phyloP scores from a whole-genome alignment of 2,113 vertebrate species.

The Rutilus rutilus region DNA sequence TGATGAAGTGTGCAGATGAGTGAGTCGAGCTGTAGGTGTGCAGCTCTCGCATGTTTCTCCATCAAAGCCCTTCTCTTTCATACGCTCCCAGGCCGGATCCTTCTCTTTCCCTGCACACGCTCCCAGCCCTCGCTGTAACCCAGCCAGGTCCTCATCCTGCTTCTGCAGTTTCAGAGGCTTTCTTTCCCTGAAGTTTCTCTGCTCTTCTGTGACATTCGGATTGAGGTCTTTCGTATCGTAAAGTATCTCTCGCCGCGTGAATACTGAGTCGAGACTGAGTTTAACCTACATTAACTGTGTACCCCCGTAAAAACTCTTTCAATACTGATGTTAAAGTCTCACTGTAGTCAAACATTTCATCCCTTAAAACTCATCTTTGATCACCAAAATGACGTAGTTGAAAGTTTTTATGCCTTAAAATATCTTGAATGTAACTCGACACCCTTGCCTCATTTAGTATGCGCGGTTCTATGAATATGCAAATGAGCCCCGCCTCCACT shows the following conservation, averaged over 20 bases:
- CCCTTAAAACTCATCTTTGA: too few relatives aligned
- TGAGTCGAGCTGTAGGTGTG: too few relatives aligned
- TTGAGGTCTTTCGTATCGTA: not conserved
- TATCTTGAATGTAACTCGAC: too few relatives aligned
- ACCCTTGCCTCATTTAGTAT: too few relatives aligned
- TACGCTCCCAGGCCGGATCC: conserved; percentile 51
- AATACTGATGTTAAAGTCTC: too few relatives aligned
- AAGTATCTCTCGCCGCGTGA: too few relatives aligned
- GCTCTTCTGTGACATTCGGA: not conserved
- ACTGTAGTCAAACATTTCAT: too few relatives aligned
- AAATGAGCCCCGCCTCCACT: too few relatives aligned
- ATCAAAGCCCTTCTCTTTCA: conserved; percentile 61
- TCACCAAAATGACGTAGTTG: too few relatives aligned
- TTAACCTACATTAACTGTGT: not conserved
- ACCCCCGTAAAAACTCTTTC: not conserved
- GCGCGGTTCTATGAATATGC: too few relatives aligned
- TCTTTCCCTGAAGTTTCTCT: not conserved
- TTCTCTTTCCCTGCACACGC: not conserved
- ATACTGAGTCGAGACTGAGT: not conserved
- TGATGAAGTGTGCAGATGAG: too few relatives aligned
- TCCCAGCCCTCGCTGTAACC: conserved; percentile 52
- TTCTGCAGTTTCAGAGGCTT: not conserved
- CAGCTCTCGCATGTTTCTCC: not conserved
- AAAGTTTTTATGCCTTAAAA: too few relatives aligned
- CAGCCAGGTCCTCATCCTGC: not conserved